Percentiles rank a stretch among this genome's conserved stretches.
These are phyloP conservation scores for Grantiella picta DNA, from an alignment of 2,113 vertebrate species.

Conservation along the genomic window DNA sequence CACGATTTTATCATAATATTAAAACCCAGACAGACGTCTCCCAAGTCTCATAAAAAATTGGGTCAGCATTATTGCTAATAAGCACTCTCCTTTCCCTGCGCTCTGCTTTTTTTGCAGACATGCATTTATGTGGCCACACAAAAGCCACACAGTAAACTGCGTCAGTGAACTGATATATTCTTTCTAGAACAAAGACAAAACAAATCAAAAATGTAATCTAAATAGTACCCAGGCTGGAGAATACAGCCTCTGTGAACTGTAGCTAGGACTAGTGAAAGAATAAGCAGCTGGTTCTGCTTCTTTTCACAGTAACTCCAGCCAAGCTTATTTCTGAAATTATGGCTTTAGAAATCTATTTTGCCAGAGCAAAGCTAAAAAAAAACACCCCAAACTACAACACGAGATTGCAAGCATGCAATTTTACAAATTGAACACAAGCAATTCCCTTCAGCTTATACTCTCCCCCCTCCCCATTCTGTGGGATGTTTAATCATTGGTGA, in stretches of 20 bases:
- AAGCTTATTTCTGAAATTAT: neutral
- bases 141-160: neutral
- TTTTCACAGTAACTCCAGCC: neutral
- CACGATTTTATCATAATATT: neutral
- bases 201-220: neutral
- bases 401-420: neutral
- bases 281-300: neutral
- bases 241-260: neutral
- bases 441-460: neutral
- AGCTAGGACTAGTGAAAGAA: neutral
- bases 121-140: neutral
- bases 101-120: neutral
- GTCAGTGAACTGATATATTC: neutral
- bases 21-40: neutral
- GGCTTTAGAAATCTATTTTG: neutral
- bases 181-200: neutral
- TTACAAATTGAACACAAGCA: neutral
- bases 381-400: neutral
- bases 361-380: neutral
- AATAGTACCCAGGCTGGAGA: neutral
- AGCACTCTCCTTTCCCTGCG: neutral
- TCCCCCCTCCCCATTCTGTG: neutral
- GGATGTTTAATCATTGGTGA: neutral
- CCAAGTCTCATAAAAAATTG: neutral
- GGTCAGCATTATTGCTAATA: neutral